phyloP scores from a whole-genome alignment of 2,888 invertebrate species.

The Drosophila mimica region DNA sequence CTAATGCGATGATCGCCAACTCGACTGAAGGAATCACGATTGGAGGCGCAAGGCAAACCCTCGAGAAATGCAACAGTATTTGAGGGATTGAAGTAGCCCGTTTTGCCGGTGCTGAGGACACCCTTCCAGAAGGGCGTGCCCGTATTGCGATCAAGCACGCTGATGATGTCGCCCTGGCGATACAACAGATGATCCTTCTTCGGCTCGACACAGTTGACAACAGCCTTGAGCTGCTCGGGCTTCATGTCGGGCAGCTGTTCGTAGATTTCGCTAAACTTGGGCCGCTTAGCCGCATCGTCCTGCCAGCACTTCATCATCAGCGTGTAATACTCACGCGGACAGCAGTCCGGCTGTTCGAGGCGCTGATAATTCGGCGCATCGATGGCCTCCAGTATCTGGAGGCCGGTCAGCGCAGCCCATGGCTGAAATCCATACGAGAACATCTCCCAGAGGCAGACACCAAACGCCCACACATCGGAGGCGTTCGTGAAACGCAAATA shows the following conservation, averaged over 20 bases:
- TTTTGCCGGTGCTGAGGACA: slow-evolving; percentile 93
- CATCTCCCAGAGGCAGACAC: slow-evolving; percentile 99
- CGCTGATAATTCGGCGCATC: slow-evolving; percentile 96
- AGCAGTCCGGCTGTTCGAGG: slow-evolving; percentile 96
- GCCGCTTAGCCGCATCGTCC: slow-evolving; percentile 94
- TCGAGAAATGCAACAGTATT: slow-evolving; percentile 95
- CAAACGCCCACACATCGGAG: slow-evolving; percentile 99
- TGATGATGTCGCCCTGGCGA: slow-evolving; percentile 95
- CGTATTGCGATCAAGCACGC: slow-evolving; percentile 94
- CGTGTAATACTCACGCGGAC: slow-evolving; percentile 95
- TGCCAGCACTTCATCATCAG: slow-evolving; percentile 98
- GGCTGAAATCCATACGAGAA: slow-evolving; percentile 99
- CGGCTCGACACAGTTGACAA: slow-evolving; percentile 86
- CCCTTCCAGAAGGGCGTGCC: slow-evolving; percentile 95
- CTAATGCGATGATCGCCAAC: slow-evolving; percentile 86
- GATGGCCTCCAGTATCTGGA: slow-evolving; percentile 97
- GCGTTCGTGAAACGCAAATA: slow-evolving; percentile 98
- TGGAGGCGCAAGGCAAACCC: slow-evolving; percentile 84
- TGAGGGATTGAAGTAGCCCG: slow-evolving; percentile 96
- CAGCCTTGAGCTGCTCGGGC: slow-evolving; percentile 96
- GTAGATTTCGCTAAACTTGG: slow-evolving; percentile 94
- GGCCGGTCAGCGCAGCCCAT: slow-evolving; percentile 97
- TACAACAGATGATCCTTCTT: slow-evolving; percentile 92
- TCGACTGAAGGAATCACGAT: slow-evolving; percentile 88
- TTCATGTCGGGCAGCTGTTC: slow-evolving; percentile 92